phyloP scores from a whole-genome alignment of 2,113 vertebrate species.

The Caranx ignobilis region DNA sequence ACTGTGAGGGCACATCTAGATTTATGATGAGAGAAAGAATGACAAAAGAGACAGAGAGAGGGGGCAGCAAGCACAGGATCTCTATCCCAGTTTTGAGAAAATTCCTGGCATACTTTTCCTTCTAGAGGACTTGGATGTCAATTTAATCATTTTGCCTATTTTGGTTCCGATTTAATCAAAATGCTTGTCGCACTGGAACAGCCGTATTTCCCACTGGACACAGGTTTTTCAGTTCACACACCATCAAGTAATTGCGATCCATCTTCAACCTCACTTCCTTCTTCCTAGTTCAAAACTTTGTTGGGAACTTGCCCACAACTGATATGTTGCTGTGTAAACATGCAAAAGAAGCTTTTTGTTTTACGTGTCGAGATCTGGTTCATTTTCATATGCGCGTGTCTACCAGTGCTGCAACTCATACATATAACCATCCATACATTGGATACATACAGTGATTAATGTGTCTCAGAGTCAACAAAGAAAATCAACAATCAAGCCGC shows the following conservation, averaged over 20 bases:
- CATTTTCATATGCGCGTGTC: neutral
- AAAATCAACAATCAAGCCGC: neutral
- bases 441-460: neutral
- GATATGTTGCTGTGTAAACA: conserved; percentile 34
- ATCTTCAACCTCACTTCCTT: conserved; percentile 25
- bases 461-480: neutral
- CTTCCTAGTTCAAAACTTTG: neutral
- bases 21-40: conserved; percentile 13
- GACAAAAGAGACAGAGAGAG: conserved; percentile 10
- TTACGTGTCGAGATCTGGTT: neutral
- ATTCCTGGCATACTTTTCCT: conserved; percentile 63
- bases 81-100: conserved; percentile 55
- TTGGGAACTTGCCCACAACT: conserved; percentile 7
- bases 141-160: conserved; percentile 56
- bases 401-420: neutral
- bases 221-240: neutral
- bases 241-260: conserved; percentile 17
- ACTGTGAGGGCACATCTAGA: conserved; percentile 19
- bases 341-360: conserved; percentile 15
- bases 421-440: neutral
- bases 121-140: conserved; percentile 63
- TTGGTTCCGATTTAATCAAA: conserved; percentile 62
- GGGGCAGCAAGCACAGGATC: conserved; percentile 11
- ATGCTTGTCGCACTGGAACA: conserved; percentile 27
- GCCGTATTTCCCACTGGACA: conserved; percentile 27